These are phyloP conservation scores for Marasmarcha lunaedactyla DNA, from an alignment of 2,888 invertebrate species.

Conservation along the genomic window DNA sequence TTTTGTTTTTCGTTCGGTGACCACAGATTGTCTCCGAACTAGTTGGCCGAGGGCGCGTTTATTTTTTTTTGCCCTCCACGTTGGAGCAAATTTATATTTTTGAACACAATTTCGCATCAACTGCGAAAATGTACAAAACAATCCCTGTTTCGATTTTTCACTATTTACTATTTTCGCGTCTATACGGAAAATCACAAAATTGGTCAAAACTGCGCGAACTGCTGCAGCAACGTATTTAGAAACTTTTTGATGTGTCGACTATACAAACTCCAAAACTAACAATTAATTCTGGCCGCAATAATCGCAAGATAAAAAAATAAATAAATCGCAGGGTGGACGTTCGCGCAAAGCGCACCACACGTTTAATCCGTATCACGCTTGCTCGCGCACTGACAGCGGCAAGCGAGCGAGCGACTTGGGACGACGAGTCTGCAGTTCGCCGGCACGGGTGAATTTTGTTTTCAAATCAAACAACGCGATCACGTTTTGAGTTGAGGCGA, in stretches of 20 bases:
- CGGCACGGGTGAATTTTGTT: constrained; percentile 43
- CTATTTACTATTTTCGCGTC: constrained; percentile 50
- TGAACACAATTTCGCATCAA: constrained; percentile 68
- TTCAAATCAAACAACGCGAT: constrained; percentile 60
- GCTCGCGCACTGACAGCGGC: constrained; percentile 68
- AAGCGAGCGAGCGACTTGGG: constrained; percentile 20
- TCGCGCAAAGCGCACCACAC: constrained; percentile 71
- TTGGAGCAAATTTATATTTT: constrained; percentile 49
- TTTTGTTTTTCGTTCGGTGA: constrained; percentile 61
- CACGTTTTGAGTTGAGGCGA: constrained; percentile 47
- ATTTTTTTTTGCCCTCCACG: constrained; percentile 38
- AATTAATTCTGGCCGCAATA: constrained; percentile 56
- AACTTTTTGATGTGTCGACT: constrained; percentile 49
- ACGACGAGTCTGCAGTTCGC: constrained; percentile 6
- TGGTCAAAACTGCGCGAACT: constrained; percentile 66
- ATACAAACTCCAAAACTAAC: constrained; percentile 51
- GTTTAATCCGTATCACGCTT: constrained; percentile 70
- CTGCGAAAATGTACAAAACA: constrained; percentile 70
- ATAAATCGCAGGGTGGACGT: constrained; percentile 64
- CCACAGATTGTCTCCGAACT: constrained; percentile 60
- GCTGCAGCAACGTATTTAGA: constrained; percentile 41
- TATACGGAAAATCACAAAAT: constrained; percentile 65
- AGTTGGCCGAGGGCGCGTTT: constrained; percentile 52
- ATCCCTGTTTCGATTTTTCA: constrained; percentile 64
- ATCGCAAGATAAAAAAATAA: constrained; percentile 44